phyloP scores from a whole-genome alignment of 2,797 vertebrate species.

The Podargus strigoides region DNA sequence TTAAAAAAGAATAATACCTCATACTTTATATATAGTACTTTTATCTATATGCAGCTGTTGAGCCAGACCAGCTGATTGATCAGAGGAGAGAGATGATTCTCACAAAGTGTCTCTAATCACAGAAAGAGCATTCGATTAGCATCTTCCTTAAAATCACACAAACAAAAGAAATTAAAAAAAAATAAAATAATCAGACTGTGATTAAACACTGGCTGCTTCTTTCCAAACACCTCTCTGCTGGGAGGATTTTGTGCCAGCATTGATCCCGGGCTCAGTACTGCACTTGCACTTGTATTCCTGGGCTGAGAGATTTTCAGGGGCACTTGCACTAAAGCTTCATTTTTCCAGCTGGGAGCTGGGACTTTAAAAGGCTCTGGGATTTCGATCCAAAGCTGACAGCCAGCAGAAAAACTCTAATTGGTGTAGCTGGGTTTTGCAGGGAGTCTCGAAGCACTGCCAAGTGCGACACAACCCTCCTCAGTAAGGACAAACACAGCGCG shows the following conservation, averaged over 20 bases:
- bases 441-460: background rate
- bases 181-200: background rate
- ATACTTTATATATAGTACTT: background rate
- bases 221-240: background rate
- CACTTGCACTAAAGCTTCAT: background rate
- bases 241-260: background rate
- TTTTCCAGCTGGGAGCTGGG: background rate
- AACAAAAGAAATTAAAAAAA: background rate
- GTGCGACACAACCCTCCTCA: background rate
- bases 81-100: constrained; percentile 9
- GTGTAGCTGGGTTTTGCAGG: background rate
- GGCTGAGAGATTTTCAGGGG: background rate
- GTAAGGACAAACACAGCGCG: background rate
- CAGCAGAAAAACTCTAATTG: background rate
- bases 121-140: background rate
- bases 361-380: background rate
- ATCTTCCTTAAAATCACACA: background rate
- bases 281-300: background rate
- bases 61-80: constrained; percentile 24
- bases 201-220: background rate
- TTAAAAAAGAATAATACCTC: constrained; percentile 35
- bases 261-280: background rate
- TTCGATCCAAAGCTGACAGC: background rate
- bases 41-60: constrained; percentile 10
- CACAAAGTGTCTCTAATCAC: background rate